Evolutionary conservation across 2,888 invertebrate genomes (phyloP).

Genomic region (Synergus itoensis): DNA sequence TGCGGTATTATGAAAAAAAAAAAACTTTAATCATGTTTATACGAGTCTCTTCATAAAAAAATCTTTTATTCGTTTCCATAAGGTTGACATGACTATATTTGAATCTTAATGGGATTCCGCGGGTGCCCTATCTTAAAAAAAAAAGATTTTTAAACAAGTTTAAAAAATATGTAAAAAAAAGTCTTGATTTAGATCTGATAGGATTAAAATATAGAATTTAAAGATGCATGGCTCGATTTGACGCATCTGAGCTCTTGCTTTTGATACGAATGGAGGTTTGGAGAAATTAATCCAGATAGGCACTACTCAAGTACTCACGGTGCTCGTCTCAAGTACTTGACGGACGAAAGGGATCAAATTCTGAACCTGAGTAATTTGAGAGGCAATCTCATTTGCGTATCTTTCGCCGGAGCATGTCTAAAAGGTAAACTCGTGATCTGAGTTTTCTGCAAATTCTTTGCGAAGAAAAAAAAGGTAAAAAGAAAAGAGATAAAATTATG

Average conservation of each 20-base stretch:
- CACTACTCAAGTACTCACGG: constrained; percentile 2
- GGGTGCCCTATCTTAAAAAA: too few species aligned
- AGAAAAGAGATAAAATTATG: background rate
- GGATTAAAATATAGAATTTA: background rate
- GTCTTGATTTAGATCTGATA: background rate
- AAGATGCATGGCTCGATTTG: background rate
- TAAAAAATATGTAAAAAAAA: background rate
- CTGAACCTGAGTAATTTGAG: constrained; percentile 27
- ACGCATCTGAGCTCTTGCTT: background rate
- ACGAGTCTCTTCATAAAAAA: constrained; percentile 11
- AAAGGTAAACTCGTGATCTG: background rate
- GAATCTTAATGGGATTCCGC: too few species aligned
- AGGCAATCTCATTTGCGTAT: constrained; percentile 37
- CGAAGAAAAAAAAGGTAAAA: background rate
- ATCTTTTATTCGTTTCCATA: background rate
- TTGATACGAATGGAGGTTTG: constrained; percentile 24
- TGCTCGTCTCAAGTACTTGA: constrained; percentile 26
- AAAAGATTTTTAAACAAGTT: background rate
- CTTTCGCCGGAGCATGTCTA: background rate
- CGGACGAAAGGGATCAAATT: constrained; percentile 34
- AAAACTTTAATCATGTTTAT: constrained; percentile 28
- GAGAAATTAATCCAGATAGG: constrained; percentile 33
- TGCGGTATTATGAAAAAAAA: constrained; percentile 25
- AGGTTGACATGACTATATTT: background rate
- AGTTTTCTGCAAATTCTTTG: background rate